A percentile compares a stretch with the other conserved stretches of the same genome.
These are phyloP conservation scores for Machimus atricapillus DNA, from an alignment of 2,888 invertebrate species.

Conservation along the genomic window DNA sequence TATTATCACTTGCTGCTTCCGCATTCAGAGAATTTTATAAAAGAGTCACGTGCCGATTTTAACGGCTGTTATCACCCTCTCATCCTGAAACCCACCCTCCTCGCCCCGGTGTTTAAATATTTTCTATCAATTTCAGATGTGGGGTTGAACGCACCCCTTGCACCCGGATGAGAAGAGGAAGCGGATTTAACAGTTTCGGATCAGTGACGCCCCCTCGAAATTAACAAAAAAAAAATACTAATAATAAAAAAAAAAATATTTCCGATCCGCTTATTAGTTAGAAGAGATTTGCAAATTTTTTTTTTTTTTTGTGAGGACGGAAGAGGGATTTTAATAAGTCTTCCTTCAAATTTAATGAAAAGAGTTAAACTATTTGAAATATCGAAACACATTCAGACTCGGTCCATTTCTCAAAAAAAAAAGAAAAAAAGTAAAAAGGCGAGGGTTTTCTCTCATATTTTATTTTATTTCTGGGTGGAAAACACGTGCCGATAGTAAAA, in stretches of 20 bases:
- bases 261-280: background rate
- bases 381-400: no score
- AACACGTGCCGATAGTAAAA: background rate
- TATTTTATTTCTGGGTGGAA: background rate
- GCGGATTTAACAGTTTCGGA: slow-evolving; percentile 9
- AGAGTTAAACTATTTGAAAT: no score
- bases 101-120: background rate
- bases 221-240: no score
- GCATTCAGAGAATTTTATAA: slow-evolving; percentile 6
- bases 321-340: background rate
- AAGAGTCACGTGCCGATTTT: slow-evolving; percentile 22
- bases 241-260: background rate
- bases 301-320: no score
- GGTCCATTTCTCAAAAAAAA: background rate
- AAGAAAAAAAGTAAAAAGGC: no score
- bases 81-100: background rate
- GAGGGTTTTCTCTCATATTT: background rate
- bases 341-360: no score
- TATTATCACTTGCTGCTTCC: slow-evolving; percentile 25
- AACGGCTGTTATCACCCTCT: slow-evolving; percentile 25
- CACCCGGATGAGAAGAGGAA: background rate
- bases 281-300: background rate
- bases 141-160: background rate
- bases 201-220: background rate
- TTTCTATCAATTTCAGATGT: background rate